Evolutionary conservation across 2,113 vertebrate genomes (phyloP).

Genomic region (Beaufortia kweichowensis): DNA sequence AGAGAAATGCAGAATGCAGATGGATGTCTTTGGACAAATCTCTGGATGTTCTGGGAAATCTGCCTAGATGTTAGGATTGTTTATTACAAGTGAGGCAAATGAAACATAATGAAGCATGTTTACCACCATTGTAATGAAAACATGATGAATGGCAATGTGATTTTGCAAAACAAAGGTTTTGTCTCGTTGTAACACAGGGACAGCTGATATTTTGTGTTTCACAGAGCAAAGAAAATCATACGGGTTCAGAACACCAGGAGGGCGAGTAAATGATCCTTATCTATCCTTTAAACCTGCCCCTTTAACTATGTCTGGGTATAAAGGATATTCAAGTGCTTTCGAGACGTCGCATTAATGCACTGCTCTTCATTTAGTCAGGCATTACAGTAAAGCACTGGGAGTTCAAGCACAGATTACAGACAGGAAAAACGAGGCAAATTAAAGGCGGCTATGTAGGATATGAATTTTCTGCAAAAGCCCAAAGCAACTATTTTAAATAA

Average conservation of each 20-base stretch:
- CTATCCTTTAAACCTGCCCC: not conserved
- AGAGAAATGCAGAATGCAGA: too few relatives aligned
- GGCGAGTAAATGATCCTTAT: too few relatives aligned
- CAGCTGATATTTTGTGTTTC: too few relatives aligned
- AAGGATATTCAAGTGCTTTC: not conserved
- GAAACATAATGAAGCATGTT: too few relatives aligned
- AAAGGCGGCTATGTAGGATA: conserved; percentile 8
- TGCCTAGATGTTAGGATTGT: not conserved
- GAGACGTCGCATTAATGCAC: not conserved
- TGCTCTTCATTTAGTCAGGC: not conserved
- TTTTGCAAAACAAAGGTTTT: too few relatives aligned
- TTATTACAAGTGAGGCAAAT: not conserved
- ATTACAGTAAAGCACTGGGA: conserved; percentile 26
- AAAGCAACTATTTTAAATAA: not conserved
- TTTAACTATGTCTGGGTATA: too few relatives aligned
- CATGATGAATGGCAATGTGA: too few relatives aligned
- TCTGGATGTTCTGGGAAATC: not conserved
- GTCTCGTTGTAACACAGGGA: too few relatives aligned
- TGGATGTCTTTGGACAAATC: too few relatives aligned
- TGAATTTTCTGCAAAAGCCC: conserved; percentile 19
- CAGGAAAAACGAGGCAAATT: conserved; percentile 28
- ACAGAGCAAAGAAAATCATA: too few relatives aligned
- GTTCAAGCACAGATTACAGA: conserved; percentile 17
- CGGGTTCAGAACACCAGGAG: too few relatives aligned
- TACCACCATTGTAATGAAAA: too few relatives aligned